phyloP scores from a whole-genome alignment of 2,888 invertebrate species.

The Tenthredo amoena region DNA sequence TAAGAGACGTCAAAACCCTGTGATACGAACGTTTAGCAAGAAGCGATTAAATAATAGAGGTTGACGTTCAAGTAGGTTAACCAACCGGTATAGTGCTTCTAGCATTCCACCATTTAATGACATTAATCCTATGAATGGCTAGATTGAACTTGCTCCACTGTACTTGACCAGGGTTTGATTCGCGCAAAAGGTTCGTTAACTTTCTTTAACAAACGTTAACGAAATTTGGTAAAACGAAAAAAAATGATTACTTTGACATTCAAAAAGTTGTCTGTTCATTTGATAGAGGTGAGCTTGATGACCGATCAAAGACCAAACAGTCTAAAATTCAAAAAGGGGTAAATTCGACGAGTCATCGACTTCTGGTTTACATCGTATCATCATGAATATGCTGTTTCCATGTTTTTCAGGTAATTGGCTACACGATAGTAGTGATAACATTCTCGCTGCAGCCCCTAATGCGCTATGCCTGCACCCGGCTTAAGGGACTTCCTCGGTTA shows the following conservation, averaged over 20 bases:
- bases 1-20: background rate
- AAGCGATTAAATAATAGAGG: constrained; percentile 63
- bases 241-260: background rate
- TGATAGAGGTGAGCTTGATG: background rate
- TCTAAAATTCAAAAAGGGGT: background rate
- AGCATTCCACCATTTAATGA: constrained; percentile 45
- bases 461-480: constrained; percentile 85
- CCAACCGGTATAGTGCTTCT: constrained; percentile 54
- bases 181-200: constrained; percentile 15
- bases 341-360: background rate
- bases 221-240: background rate
- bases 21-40: constrained; percentile 57
- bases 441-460: constrained; percentile 88
- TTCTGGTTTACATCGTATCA: background rate
- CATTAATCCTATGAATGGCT: constrained; percentile 53
- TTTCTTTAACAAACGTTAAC: background rate
- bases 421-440: constrained; percentile 85
- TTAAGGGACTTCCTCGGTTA: constrained; percentile 85
- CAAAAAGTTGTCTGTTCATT: background rate
- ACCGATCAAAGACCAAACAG: background rate
- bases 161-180: constrained; percentile 55
- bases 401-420: constrained; percentile 85
- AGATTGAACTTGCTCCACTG: constrained; percentile 57
- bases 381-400: background rate
- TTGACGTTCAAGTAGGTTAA: constrained; percentile 61